These are phyloP conservation scores for Drosophila paranaensis DNA, from an alignment of 2,888 invertebrate genomes.

Conservation along the genomic window DNA sequence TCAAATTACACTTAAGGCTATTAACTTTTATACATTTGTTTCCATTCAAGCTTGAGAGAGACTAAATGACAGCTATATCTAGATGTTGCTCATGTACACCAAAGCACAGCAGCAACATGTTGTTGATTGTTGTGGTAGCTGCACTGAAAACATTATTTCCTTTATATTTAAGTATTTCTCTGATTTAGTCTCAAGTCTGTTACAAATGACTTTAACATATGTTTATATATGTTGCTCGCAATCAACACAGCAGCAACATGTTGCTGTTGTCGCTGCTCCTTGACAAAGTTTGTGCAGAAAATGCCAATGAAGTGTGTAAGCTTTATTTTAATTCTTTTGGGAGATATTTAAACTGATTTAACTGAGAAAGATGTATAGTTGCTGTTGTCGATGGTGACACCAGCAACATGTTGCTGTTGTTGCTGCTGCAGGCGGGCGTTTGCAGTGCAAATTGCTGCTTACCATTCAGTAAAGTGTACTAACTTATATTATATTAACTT, in stretches of 20 bases:
- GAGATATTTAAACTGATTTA: not conserved
- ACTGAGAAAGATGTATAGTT: not conserved
- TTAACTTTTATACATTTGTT: not conserved
- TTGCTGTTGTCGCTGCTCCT: not conserved
- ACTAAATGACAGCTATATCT: not conserved
- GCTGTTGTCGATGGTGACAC: not conserved
- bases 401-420: slow-evolving; percentile 4
- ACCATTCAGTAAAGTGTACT: too few species aligned
- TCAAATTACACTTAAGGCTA: not conserved
- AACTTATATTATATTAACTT: not conserved
- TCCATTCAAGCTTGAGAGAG: not conserved
- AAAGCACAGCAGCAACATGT: slow-evolving; percentile 1
- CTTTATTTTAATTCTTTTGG: not conserved
- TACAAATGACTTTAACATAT: not conserved
- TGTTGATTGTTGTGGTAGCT: not conserved
- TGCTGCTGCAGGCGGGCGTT: not conserved
- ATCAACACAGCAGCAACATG: slow-evolving; percentile 1
- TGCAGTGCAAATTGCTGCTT: not conserved
- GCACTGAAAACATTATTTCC: not conserved
- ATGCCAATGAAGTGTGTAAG: not conserved
- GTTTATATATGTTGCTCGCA: not conserved
- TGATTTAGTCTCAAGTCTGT: not conserved
- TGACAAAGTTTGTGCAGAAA: not conserved
- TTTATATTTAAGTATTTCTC: not conserved
- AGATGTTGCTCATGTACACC: not conserved